These are phyloP conservation scores for Anodontia alba DNA, from an alignment of 2,888 invertebrate species.

Conservation along the genomic window DNA sequence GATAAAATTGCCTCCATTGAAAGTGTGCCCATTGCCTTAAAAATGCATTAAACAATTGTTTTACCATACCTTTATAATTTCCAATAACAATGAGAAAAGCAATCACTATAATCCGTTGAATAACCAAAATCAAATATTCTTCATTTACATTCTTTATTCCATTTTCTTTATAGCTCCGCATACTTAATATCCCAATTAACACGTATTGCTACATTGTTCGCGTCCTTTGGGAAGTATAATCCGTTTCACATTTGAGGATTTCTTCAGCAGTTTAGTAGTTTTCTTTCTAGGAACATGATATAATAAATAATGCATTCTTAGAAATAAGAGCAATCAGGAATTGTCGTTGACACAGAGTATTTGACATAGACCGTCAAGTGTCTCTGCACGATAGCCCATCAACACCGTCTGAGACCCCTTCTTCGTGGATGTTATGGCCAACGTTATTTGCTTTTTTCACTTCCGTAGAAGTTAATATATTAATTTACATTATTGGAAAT, in stretches of 20 bases:
- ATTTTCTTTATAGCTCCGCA: slow-evolving; percentile 8
- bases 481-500: too few species aligned
- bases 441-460: too few species aligned
- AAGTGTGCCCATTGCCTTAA: too few species aligned
- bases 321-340: neutral
- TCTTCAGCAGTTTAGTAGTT: neutral
- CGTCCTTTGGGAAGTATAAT: neutral
- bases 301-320: slow-evolving; percentile 12
- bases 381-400: neutral
- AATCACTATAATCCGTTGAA: slow-evolving; percentile 8
- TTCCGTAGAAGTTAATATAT: too few species aligned
- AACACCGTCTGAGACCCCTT: neutral
- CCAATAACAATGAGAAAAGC: neutral
- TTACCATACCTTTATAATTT: slow-evolving; percentile 3
- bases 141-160: slow-evolving; percentile 3
- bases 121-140: neutral
- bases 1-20: too few species aligned
- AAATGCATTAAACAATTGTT: too few species aligned
- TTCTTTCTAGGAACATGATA: slow-evolving; percentile 16
- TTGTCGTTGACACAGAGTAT: neutral
- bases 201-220: neutral
- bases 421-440: neutral
- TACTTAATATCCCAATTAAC: slow-evolving; percentile 12
- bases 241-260: neutral
- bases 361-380: neutral